Conservation (phyloP, 2,888 invertebrate species). For the Perizoma affinitatum region DNA sequence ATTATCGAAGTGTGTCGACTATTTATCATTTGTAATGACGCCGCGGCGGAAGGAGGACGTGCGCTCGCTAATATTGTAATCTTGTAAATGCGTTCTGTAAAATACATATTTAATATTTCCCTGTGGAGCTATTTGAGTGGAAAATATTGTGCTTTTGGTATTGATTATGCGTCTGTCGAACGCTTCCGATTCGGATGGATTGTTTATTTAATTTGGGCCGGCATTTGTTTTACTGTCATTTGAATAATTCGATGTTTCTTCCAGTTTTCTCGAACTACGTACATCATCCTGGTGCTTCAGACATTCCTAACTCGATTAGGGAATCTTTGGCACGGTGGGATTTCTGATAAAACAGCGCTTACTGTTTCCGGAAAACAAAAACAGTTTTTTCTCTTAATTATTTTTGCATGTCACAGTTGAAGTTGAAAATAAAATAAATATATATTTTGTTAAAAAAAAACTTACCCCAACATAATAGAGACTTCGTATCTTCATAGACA, state of each 20-base stretch:
- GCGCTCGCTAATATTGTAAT: slow-evolving; percentile 80
- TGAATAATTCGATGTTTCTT: slow-evolving; percentile 37
- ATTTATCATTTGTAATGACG: slow-evolving; percentile 84
- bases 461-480: neutral
- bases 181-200: slow-evolving; percentile 38
- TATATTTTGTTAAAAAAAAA: neutral
- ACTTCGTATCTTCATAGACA: neutral
- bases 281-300: slow-evolving; percentile 24
- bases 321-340: slow-evolving; percentile 11
- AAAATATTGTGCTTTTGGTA: slow-evolving; percentile 72
- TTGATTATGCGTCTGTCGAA: slow-evolving; percentile 65
- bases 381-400: too few relatives aligned
- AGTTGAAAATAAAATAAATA: neutral
- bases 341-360: slow-evolving; percentile 5
- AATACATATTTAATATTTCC: slow-evolving; percentile 77
- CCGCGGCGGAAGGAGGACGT: slow-evolving; percentile 66
- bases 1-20: slow-evolving; percentile 83
- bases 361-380: neutral
- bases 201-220: slow-evolving; percentile 46
- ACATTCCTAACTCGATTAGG: slow-evolving; percentile 18
- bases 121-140: slow-evolving; percentile 67
- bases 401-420: too few relatives aligned
- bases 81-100: slow-evolving; percentile 78
- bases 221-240: slow-evolving; percentile 32
- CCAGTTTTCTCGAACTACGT: slow-evolving; percentile 27